Evolutionary conservation across 1,140 invertebrate species (phyloP), one percentile per base, ranked within the genome.

Genomic region (Eufriesea mexicana): DNA sequence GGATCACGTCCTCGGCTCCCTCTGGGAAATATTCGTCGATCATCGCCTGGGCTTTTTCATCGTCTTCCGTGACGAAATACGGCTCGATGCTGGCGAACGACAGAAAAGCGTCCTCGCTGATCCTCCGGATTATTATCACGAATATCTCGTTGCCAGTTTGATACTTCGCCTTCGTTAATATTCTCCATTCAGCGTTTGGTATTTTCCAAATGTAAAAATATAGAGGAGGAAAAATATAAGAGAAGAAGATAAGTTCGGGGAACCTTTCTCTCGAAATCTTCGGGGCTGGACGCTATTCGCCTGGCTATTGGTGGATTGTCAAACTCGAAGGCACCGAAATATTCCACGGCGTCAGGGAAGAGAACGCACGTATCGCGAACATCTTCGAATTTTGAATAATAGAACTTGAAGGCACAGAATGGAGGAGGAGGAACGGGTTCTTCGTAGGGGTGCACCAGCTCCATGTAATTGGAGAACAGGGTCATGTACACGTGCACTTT

Each of bases 401-500:
- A 23, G n/a, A 87, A 94, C 71, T 94, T 94, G 59, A 94, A 92
- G 4, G 84, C 92, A 73, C 90, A 92, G 1, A 91, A 64, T 0
- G 91, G 89, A 25, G 82, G 42, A 0, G 90, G 90, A 49, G 86
- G 86, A 12, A 81, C 57, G 0, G 92, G 90, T 45, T 89, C 84
- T 20, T 85, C 70, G 61, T 93, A 93, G 14, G 86, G 87, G 83
- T 93, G 91, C 66, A 67, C 23, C 73, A 83, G 80, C 2, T 91
- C 84, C 90, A 93, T 86, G 62, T 93, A 93, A 8, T 5, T 25
- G 0, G 67, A 7, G 66, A 93, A 93, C 1, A 92, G 61, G 25
- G 88, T 89, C 47, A 89, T 89, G 80, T 89, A 94, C 10, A 90
- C 89, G 82, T 93, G 91, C 25, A 94, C 90, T 77, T 94, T 94